Evolutionary conservation across 2,888 invertebrate species (phyloP), one percentile per base, ranked within the genome.

Genomic region (Rhopalosiphum nymphaeae): DNA sequence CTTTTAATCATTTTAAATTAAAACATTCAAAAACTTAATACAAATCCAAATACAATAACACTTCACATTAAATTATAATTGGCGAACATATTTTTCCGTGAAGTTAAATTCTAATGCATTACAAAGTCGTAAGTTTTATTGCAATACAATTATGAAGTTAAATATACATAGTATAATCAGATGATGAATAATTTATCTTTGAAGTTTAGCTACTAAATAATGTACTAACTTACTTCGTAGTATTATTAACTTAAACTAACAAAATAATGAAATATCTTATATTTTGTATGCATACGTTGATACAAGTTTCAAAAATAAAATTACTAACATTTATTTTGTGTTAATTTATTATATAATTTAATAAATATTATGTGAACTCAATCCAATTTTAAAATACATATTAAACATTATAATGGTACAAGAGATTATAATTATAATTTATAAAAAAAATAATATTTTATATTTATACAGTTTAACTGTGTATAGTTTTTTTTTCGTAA

Each of bases 151-250:
- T n/a, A 67, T n/a, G 67, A 67, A n/a, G n/a, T 67, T 67, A 67
- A 67, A 67, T 67, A n/a, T 67, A n/a, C 67, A n/a, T n/a, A n/a
- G 67, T 67, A n/a, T 67, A 67, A n/a, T 67, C n/a, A 67, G 13
- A 67, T 67, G n/a, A n/a, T 67, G 67, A 67, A n/a, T 67, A n/a
- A 67, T 67, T 67, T 67, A n/a, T 67, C 67, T 67, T 67, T 67
- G 67, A 67, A 67, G n/a, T 67, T 67, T n/a, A 67, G 67, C 67
- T 16, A 67, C 26, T 85, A 67, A 67, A 67, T 67, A 67, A n/a
- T 67, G n/a, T 67, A 67, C 67, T n/a, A 67, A n/a, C 57, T n/a
- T 67, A n/a, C 67, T 67, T 11, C 67, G 5, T 36, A 67, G 67
- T 67, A 67, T 67, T 67, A 67, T 36, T 67, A 67, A 67, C 67